Evolutionary conservation across 1,140 invertebrate genomes (phyloP).

Genomic region (Luehdorfia chinensis): DNA sequence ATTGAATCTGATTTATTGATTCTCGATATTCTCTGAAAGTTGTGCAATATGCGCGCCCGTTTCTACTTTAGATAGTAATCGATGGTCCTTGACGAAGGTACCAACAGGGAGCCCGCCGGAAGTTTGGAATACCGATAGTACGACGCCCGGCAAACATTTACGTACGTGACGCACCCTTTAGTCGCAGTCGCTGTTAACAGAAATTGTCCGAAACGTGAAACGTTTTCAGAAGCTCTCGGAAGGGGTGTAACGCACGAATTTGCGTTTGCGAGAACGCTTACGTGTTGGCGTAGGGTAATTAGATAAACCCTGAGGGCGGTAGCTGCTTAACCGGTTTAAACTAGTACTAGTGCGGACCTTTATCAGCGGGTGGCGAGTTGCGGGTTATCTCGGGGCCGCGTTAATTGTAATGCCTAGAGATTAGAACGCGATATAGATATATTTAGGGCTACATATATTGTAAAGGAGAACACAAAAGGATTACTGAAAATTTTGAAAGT

Average conservation of each 20-base stretch:
- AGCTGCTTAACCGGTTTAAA: constrained; percentile 70
- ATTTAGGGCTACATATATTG: constrained; percentile 29
- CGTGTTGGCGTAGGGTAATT: constrained; percentile 65
- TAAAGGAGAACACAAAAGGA: constrained; percentile 28
- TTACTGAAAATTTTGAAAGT: background rate
- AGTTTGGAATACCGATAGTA: constrained; percentile 54
- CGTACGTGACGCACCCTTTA: constrained; percentile 55
- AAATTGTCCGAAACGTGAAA: constrained; percentile 47
- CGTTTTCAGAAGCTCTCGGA: constrained; percentile 36
- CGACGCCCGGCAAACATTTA: constrained; percentile 54
- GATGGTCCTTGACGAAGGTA: constrained; percentile 58
- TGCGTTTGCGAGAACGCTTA: constrained; percentile 39
- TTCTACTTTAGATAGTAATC: constrained; percentile 48
- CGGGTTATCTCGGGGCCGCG: constrained; percentile 69
- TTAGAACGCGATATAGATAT: constrained; percentile 58
- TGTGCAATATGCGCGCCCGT: constrained; percentile 58
- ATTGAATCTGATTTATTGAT: constrained; percentile 41
- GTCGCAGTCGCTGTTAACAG: constrained; percentile 34
- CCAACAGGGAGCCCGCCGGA: constrained; percentile 41
- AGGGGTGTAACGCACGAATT: constrained; percentile 34
- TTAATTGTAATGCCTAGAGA: constrained; percentile 74
- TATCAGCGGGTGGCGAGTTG: constrained; percentile 71
- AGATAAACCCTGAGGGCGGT: constrained; percentile 68
- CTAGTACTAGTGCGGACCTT: constrained; percentile 58
- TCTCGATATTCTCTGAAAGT: constrained; percentile 35